Percentiles rank a stretch among this genome's conserved stretches.
Evolutionary conservation across 2,888 invertebrate genomes (phyloP).

Genomic region (Anodontia alba): DNA sequence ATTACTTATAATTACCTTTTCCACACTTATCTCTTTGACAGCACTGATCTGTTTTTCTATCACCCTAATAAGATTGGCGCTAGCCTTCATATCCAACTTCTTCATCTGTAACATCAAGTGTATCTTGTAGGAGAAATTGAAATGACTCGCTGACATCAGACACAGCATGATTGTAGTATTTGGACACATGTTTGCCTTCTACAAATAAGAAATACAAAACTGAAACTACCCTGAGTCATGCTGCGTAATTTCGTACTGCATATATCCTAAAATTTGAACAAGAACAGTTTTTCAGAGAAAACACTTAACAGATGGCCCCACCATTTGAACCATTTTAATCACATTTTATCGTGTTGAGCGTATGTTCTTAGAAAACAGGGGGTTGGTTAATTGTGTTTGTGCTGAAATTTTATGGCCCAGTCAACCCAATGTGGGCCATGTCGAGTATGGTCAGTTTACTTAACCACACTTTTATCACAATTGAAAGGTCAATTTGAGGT

Average conservation of each 20-base stretch:
- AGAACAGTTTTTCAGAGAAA: not conserved
- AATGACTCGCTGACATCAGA: slow-evolving; percentile 88
- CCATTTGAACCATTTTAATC: too few species aligned
- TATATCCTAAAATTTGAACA: too few species aligned
- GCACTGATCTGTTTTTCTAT: slow-evolving; percentile 86
- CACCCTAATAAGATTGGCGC: slow-evolving; percentile 88
- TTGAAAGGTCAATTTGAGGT: too few species aligned
- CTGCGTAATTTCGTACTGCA: not conserved
- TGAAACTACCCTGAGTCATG: not conserved
- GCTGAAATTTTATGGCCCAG: too few species aligned
- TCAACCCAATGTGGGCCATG: too few species aligned
- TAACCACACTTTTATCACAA: too few species aligned
- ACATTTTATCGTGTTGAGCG: too few species aligned
- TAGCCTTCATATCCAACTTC: slow-evolving; percentile 88
- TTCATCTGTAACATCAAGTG: slow-evolving; percentile 89
- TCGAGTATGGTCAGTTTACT: too few species aligned
- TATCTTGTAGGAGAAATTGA: slow-evolving; percentile 89
- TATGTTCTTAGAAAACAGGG: too few species aligned
- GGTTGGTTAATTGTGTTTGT: too few species aligned
- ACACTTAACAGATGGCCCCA: too few species aligned
- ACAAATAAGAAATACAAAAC: slow-evolving; percentile 8
- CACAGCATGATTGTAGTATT: slow-evolving; percentile 92
- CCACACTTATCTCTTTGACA: slow-evolving; percentile 85
- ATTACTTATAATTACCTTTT: too few species aligned
- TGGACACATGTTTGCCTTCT: slow-evolving; percentile 87